Conservation (phyloP, 2,888 invertebrate genomes). For the Cheiracanthium punctorium region DNA sequence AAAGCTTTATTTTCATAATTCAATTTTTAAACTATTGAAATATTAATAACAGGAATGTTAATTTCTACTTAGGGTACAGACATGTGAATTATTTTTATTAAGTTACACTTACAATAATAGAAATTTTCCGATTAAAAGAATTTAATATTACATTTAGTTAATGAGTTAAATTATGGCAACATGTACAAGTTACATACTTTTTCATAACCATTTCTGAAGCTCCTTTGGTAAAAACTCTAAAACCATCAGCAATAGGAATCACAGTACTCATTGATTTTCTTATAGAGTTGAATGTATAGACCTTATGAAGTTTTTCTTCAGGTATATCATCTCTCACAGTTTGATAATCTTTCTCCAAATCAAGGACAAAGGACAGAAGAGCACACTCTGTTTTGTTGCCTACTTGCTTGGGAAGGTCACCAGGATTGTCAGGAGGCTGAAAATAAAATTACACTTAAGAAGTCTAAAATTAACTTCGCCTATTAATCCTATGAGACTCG, state of each 20-base stretch:
- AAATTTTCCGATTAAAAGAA: too few species aligned
- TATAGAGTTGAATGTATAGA: constrained; percentile 99
- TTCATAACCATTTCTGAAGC: constrained; percentile 99
- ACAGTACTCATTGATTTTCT: constrained; percentile 99
- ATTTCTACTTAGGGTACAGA: too few species aligned
- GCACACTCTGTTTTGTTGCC: constrained; percentile 99
- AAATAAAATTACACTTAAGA: too few species aligned
- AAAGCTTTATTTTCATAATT: too few species aligned
- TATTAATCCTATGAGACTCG: too few species aligned
- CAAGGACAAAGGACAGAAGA: constrained; percentile 93
- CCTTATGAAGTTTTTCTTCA: constrained; percentile 92
- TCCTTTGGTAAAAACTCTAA: constrained; percentile 95
- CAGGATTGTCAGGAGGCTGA: constrained; percentile 85
- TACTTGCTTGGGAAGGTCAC: constrained; percentile 92
- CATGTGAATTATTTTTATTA: too few species aligned
- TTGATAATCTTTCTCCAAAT: constrained; percentile 93
- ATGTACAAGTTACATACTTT: constrained; percentile 92
- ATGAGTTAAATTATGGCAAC: too few species aligned
- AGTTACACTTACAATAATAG: too few species aligned
- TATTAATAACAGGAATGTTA: too few species aligned
- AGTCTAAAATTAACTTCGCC: too few species aligned
- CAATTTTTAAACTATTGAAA: too few species aligned
- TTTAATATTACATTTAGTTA: too few species aligned
- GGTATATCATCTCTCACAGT: constrained; percentile 91
- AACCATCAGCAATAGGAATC: constrained; percentile 87